Percentiles rank a stretch among this genome's conserved stretches.
Evolutionary conservation across 2,888 invertebrate species (phyloP).

Genomic region (Adelognathus sp.): DNA sequence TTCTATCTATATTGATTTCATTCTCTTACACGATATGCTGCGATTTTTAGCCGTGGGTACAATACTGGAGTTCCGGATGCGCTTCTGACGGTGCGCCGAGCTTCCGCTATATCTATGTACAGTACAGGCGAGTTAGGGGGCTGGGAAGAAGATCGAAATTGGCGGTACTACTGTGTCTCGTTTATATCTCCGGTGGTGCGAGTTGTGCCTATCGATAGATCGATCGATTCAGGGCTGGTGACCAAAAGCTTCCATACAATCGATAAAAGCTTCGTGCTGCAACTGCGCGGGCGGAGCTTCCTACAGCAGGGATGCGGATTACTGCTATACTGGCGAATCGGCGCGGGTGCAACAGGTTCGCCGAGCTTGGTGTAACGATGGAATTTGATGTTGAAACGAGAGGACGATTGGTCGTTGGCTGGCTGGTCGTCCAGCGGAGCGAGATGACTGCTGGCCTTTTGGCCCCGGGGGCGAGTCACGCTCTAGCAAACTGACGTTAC

Average conservation of each 20-base stretch:
- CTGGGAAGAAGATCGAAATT: conserved; percentile 37
- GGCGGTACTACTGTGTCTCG: conserved; percentile 20
- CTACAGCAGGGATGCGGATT: conserved; percentile 14
- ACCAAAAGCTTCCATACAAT: conserved; percentile 29
- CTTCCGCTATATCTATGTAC: background rate
- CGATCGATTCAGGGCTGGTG: conserved; percentile 37
- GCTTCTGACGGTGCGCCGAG: too few relatives aligned
- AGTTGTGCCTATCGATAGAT: conserved; percentile 30
- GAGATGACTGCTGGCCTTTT: conserved; percentile 44
- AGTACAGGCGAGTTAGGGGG: conserved; percentile 24
- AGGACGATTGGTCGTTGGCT: conserved; percentile 38
- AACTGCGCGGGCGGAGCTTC: conserved; percentile 25
- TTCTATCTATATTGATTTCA: too few relatives aligned
- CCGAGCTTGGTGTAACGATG: conserved; percentile 63
- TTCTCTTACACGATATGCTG: too few relatives aligned
- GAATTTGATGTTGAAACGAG: conserved; percentile 64
- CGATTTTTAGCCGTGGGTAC: too few relatives aligned
- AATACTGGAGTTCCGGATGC: too few relatives aligned
- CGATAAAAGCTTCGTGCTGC: conserved; percentile 26
- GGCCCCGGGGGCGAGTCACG: conserved; percentile 53
- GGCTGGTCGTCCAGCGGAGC: conserved; percentile 41
- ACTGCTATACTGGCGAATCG: conserved; percentile 36
- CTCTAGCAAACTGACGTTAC: conserved; percentile 60
- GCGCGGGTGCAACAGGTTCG: conserved; percentile 74
- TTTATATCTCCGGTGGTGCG: background rate